Evolutionary conservation across 2,888 invertebrate genomes (phyloP).

Genomic region (Polylopha cassiicola): DNA sequence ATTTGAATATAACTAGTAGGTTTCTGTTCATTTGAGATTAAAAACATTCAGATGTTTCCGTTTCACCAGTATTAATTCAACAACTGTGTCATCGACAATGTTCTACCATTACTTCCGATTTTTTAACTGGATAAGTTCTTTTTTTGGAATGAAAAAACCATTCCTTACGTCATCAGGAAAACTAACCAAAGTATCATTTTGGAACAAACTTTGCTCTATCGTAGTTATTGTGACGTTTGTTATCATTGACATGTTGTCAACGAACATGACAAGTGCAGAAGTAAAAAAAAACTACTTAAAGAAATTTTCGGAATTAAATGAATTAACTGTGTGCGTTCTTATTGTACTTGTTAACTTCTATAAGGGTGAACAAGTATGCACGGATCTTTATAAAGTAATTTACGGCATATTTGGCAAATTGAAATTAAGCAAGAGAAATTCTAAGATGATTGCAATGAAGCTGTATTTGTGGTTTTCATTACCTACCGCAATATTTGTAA

Average conservation of each 20-base stretch:
- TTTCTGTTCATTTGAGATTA: no score
- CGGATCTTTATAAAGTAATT: slow-evolving; percentile 32
- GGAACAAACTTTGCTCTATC: slow-evolving; percentile 33
- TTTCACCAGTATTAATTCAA: slow-evolving; percentile 13
- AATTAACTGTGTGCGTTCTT: slow-evolving; percentile 31
- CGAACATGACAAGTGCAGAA: slow-evolving; percentile 24
- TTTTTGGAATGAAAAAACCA: slow-evolving; percentile 40
- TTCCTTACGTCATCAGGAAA: slow-evolving; percentile 22
- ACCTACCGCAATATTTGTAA: slow-evolving; percentile 27
- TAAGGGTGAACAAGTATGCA: slow-evolving; percentile 27
- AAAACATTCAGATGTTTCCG: no score
- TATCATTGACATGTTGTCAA: slow-evolving; percentile 24
- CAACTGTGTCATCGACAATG: slow-evolving; percentile 28
- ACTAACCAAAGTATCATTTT: slow-evolving; percentile 9
- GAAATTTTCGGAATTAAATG: slow-evolving; percentile 34
- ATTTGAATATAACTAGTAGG: no score
- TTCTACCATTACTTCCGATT: slow-evolving; percentile 36
- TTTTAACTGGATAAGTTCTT: slow-evolving; percentile 31
- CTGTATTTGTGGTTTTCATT: slow-evolving; percentile 37
- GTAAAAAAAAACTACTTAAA: slow-evolving; percentile 33
- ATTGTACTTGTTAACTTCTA: slow-evolving; percentile 31
- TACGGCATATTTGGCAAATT: slow-evolving; percentile 28
- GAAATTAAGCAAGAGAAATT: slow-evolving; percentile 28
- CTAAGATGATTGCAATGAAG: slow-evolving; percentile 37
- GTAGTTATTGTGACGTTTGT: slow-evolving; percentile 27